Evolutionary conservation across 37 sponge, comb jelly and placozoan genomes (phyloP), one percentile per base, ranked within the genome.

Genomic region (Oopsacas minuta): DNA sequence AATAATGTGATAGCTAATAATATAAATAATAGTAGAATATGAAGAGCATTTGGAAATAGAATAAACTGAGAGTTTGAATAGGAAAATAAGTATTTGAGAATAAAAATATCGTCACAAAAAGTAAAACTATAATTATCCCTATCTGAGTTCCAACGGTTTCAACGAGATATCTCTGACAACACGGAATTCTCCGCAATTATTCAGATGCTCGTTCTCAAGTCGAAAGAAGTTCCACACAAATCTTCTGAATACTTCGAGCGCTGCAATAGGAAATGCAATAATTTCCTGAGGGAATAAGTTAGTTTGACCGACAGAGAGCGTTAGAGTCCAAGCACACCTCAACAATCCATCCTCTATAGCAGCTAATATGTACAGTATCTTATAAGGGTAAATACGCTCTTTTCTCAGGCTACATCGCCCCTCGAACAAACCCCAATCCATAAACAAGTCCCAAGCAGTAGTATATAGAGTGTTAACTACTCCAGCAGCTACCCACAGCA

Each of bases 191-290:
- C 93, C 96, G 86, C 88, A 86, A 87, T 96, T 96, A 82, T 91
- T 96, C 83, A 96, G 49, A 38, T 97, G 92, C 52, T 94, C 93
- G 23, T 86, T 91, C 83, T 98, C 99, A 49, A 98, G 84, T 35
- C 99, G 88, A 52, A 98, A 92, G 83, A 98, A 98, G 87, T 98
- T 98, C 99, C 99, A 98, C 38, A 98, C 88, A 69, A 92, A 91
- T 37, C 99, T 83, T 30, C 99, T 52, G 28, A 87, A 37, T 7
- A 93, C 88, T 39, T 93, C 94, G 0, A 81, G 83, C 0, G 84
- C 38, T 12, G 88, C 84, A 36, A 93, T 83, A 17, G 83, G 82
- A 12, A 90, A 89, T 35, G 86, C 91, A 22, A 93, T 36, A 15
- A 93, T 30, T 52, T 94, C 92, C 38, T 91, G 89, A 52, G 91